These are phyloP conservation scores for Halcyon badia DNA, from an alignment of 2,797 vertebrate genomes.

Conservation along the genomic window DNA sequence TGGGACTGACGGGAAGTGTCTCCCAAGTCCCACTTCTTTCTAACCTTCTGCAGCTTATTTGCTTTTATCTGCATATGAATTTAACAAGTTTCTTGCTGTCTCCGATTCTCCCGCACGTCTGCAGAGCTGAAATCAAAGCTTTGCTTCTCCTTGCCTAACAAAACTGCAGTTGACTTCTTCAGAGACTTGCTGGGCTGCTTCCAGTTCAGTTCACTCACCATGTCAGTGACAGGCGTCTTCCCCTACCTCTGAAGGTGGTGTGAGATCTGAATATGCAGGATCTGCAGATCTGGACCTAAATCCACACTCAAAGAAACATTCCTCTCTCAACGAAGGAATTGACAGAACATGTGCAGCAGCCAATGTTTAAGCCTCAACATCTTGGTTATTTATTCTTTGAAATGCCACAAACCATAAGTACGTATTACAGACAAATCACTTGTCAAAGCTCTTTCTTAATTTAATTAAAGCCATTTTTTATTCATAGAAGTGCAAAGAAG, in stretches of 20 bases:
- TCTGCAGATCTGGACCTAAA: not conserved
- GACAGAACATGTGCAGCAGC: conserved; percentile 77
- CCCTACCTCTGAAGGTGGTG: not conserved
- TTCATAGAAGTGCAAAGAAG: conserved; percentile 77
- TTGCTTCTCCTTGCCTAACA: not conserved
- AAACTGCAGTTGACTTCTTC: not conserved
- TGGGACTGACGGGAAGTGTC: not conserved
- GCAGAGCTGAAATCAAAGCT: not conserved
- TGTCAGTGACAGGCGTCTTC: not conserved
- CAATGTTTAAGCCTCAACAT: conserved; percentile 79
- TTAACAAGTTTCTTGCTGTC: not conserved
- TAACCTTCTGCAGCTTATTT: not conserved
- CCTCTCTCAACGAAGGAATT: conserved; percentile 35
- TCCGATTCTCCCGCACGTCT: not conserved
- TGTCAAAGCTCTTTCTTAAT: conserved; percentile 75
- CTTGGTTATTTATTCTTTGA: conserved; percentile 76
- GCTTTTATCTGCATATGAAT: fast-evolving
- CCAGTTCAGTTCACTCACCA: not conserved
- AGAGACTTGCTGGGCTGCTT: not conserved
- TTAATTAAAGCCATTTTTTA: conserved; percentile 78
- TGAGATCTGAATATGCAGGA: not conserved
- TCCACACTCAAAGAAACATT: not conserved
- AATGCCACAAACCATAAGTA: conserved; percentile 79
- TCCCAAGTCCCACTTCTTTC: not conserved
- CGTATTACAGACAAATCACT: conserved; percentile 77